These are phyloP conservation scores for Pavo muticus DNA, from an alignment of 2,113 vertebrate species.

Conservation along the genomic window DNA sequence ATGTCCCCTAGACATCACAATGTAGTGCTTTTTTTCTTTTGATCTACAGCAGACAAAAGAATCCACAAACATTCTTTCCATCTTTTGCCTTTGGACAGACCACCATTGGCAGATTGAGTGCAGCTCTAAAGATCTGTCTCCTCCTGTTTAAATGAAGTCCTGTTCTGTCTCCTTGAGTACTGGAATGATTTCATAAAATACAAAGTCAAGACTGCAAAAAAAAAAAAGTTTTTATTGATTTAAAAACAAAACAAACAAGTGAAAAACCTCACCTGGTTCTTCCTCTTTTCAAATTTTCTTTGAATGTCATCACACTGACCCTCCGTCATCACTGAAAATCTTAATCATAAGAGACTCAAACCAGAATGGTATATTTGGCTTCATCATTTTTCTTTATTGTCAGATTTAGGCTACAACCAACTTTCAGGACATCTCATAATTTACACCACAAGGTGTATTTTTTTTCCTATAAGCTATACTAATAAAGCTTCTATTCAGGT, in stretches of 20 bases:
- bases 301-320: background rate
- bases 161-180: background rate
- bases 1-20: background rate
- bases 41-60: background rate
- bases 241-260: too few relatives aligned
- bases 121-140: background rate
- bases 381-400: background rate
- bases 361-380: background rate
- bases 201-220: background rate
- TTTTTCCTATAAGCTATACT: background rate
- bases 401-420: background rate
- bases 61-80: background rate
- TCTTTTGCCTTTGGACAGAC: background rate
- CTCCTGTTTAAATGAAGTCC: background rate
- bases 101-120: background rate
- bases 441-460: background rate
- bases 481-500: conserved; percentile 18
- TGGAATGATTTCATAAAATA: background rate
- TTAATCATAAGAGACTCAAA: background rate
- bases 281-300: background rate
- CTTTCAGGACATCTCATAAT: background rate
- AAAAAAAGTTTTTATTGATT: background rate
- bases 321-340: background rate
- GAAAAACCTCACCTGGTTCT: background rate
- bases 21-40: background rate